Percentiles rank a stretch among this genome's conserved stretches.
These are phyloP conservation scores for Zophobas atratus DNA, from an alignment of 1,140 invertebrate genomes.

Conservation along the genomic window DNA sequence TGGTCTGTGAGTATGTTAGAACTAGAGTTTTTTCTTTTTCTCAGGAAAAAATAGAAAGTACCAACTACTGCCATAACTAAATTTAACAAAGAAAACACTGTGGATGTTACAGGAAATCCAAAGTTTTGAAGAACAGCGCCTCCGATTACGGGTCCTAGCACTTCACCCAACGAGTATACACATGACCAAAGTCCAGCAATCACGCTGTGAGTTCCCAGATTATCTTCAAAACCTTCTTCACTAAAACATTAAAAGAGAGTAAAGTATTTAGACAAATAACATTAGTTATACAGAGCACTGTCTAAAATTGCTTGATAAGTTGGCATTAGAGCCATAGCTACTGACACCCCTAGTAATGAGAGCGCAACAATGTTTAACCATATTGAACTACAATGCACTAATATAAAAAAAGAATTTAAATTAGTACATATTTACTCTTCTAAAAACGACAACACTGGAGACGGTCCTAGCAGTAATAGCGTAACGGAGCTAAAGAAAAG, in stretches of 20 bases:
- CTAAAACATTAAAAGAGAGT: conserved; percentile 67
- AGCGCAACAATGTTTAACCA: conserved; percentile 79
- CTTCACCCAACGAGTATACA: conserved; percentile 82
- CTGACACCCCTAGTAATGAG: conserved; percentile 77
- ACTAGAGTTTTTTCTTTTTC: conserved; percentile 4
- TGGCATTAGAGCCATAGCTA: conserved; percentile 80
- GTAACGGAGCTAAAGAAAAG: conserved; percentile 75
- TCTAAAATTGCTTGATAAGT: conserved; percentile 83
- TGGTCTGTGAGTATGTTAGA: neutral
- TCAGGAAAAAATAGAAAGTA: conserved; percentile 52
- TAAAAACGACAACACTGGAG: conserved; percentile 72
- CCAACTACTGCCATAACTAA: conserved; percentile 68
- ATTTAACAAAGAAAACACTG: conserved; percentile 75
- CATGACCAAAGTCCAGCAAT: conserved; percentile 84
- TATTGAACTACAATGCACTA: conserved; percentile 71
- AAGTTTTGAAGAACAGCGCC: conserved; percentile 77
- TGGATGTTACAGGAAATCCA: conserved; percentile 77
- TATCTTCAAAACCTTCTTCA: conserved; percentile 77
- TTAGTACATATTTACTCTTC: conserved; percentile 64
- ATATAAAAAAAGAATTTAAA: neutral
- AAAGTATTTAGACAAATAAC: neutral
- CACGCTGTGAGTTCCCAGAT: conserved; percentile 78
- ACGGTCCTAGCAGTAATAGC: conserved; percentile 79
- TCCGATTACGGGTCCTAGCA: conserved; percentile 80
- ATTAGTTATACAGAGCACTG: conserved; percentile 70